phyloP scores from a whole-genome alignment of 2,888 invertebrate species.

The Chrysomela aeneicollis region DNA sequence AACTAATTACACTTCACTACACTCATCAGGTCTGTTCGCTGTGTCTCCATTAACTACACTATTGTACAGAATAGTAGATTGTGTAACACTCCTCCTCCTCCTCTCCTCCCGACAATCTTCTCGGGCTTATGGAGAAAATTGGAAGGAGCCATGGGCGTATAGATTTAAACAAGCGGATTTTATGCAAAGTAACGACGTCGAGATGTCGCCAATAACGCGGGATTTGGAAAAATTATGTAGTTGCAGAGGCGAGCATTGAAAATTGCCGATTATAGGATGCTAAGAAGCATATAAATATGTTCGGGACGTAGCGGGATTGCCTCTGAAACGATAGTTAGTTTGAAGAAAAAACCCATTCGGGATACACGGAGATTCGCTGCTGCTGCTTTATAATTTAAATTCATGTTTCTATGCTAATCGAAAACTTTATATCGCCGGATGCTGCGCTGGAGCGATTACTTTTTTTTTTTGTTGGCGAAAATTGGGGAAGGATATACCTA shows the following conservation, averaged over 20 bases:
- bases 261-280: slow-evolving; percentile 58
- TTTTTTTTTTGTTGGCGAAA: slow-evolving; percentile 17
- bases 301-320: slow-evolving; percentile 48
- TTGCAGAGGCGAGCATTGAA: slow-evolving; percentile 55
- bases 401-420: slow-evolving; percentile 39
- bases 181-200: slow-evolving; percentile 57
- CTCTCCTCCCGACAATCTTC: slow-evolving; percentile 1
- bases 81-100: no score
- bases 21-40: no score
- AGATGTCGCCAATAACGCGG: slow-evolving; percentile 54
- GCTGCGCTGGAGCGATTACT: slow-evolving; percentile 21
- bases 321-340: slow-evolving; percentile 36
- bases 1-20: no score
- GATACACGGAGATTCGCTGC: slow-evolving; percentile 28
- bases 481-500: slow-evolving; percentile 5
- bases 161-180: slow-evolving; percentile 53
- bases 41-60: no score
- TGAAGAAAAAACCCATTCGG: slow-evolving; percentile 14
- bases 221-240: slow-evolving; percentile 52
- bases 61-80: no score
- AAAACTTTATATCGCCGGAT: slow-evolving; percentile 23
- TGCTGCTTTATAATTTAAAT: slow-evolving; percentile 47
- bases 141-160: slow-evolving; percentile 48
- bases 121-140: slow-evolving; percentile 45
- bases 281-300: slow-evolving; percentile 57